Conservation (phyloP, 2,888 invertebrate genomes). For the Perizoma affinitatum region DNA sequence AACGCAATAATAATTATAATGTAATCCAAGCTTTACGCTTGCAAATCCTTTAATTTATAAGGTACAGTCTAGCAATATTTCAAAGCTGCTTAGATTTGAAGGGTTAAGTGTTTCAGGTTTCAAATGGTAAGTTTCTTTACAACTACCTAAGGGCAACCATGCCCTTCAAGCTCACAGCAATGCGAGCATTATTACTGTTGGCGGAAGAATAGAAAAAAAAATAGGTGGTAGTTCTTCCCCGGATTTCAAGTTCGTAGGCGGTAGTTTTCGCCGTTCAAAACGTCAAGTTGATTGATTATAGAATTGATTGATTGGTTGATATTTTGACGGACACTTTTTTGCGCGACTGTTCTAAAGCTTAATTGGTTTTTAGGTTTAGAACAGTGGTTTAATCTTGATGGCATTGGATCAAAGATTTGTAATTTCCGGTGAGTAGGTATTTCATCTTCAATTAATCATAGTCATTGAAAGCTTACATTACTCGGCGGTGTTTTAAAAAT, state of each 20-base stretch:
- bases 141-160: background rate
- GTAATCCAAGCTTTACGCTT: constrained; percentile 15
- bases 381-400: constrained; percentile 20
- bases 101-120: constrained; percentile 3
- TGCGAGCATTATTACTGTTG: too few species aligned
- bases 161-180: too few species aligned
- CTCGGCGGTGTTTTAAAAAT: too few species aligned
- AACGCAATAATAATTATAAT: constrained; percentile 67
- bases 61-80: constrained; percentile 16
- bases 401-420: constrained; percentile 24
- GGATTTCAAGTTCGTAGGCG: constrained; percentile 14
- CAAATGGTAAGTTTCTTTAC: background rate
- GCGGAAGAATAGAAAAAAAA: too few species aligned
- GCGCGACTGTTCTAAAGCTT: constrained; percentile 34
- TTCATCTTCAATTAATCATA: constrained; percentile 27
- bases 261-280: constrained; percentile 26
- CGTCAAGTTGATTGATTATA: constrained; percentile 38
- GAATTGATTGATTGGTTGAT: constrained; percentile 38
- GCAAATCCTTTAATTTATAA: constrained; percentile 27
- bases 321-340: constrained; percentile 38
- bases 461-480: background rate
- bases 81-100: constrained; percentile 8
- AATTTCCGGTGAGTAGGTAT: constrained; percentile 16
- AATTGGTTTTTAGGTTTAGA: constrained; percentile 36
- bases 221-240: too few species aligned